phyloP scores from a whole-genome alignment of 2,113 vertebrate genomes.

The Misgurnus mizolepis region DNA sequence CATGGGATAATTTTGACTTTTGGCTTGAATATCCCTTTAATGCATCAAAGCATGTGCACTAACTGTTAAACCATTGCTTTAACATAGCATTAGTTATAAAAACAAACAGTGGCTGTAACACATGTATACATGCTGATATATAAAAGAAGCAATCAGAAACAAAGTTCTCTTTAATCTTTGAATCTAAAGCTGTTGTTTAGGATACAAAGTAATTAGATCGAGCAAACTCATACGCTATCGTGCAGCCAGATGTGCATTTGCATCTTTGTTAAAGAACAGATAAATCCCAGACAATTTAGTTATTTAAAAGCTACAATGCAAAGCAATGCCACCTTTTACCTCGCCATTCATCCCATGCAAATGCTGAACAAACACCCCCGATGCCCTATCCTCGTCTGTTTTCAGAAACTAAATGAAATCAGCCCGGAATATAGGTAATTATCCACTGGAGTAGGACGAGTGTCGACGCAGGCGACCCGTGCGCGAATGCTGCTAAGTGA shows the following conservation, averaged over 20 bases:
- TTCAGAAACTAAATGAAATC: constrained; percentile 59
- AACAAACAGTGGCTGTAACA: too few species aligned
- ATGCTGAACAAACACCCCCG: constrained; percentile 37
- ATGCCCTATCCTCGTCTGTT: constrained; percentile 50
- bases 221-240: constrained; percentile 9
- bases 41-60: too few species aligned
- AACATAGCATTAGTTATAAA: too few species aligned
- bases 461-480: constrained; percentile 46
- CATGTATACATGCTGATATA: background rate
- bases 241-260: constrained; percentile 45
- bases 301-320: constrained; percentile 43
- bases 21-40: too few species aligned
- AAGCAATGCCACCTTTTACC: constrained; percentile 49
- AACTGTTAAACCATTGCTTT: too few species aligned
- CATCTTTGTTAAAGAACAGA: constrained; percentile 32
- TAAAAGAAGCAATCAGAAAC: too few species aligned
- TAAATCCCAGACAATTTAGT: constrained; percentile 18
- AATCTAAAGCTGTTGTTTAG: constrained; percentile 17
- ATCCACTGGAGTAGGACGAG: constrained; percentile 42
- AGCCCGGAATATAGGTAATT: constrained; percentile 55
- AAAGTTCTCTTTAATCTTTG: constrained; percentile 7
- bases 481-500: constrained; percentile 44
- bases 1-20: too few species aligned
- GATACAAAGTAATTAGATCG: constrained; percentile 25
- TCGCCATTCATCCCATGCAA: constrained; percentile 38